Evolutionary conservation across 2,888 invertebrate genomes (phyloP).

Genomic region (Ariolimax columbianus): DNA sequence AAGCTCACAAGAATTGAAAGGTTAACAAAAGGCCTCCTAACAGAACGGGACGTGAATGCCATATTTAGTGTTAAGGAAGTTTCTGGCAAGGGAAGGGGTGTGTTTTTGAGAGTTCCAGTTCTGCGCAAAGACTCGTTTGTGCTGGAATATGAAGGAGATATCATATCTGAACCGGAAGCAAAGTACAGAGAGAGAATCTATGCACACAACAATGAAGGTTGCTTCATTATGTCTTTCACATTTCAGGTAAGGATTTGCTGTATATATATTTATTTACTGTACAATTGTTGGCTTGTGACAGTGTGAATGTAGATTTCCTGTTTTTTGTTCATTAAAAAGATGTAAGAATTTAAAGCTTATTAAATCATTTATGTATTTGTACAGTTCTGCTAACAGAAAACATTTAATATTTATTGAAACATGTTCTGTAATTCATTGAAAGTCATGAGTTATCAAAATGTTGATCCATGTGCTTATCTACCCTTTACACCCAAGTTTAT

Average conservation of each 20-base stretch:
- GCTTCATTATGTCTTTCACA: conserved; percentile 43
- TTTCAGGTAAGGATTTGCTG: conserved; percentile 38
- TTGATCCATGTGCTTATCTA: too few relatives aligned
- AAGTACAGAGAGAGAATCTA: conserved; percentile 37
- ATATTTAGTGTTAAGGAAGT: conserved; percentile 40
- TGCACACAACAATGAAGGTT: conserved; percentile 45
- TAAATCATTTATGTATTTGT: too few relatives aligned
- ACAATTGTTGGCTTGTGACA: background rate
- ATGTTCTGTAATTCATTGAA: too few relatives aligned
- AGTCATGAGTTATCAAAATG: too few relatives aligned
- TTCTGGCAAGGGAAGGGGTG: conserved; percentile 44
- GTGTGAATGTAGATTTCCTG: background rate
- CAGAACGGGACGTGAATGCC: background rate
- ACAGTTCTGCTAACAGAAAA: too few relatives aligned
- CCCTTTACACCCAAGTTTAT: too few relatives aligned
- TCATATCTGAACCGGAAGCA: conserved; percentile 34
- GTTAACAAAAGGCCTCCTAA: conserved; percentile 37
- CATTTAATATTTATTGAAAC: too few relatives aligned
- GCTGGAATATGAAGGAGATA: conserved; percentile 49
- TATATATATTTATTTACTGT: background rate
- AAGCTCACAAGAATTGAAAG: conserved; percentile 39
- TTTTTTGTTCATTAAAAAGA: too few relatives aligned
- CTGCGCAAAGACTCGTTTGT: conserved; percentile 47
- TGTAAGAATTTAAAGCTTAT: too few relatives aligned
- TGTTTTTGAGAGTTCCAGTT: conserved; percentile 21